A percentile compares a stretch with the other conserved stretches of the same genome.
phyloP scores from a whole-genome alignment of 2,888 invertebrate species.

The Julus scanicus region DNA sequence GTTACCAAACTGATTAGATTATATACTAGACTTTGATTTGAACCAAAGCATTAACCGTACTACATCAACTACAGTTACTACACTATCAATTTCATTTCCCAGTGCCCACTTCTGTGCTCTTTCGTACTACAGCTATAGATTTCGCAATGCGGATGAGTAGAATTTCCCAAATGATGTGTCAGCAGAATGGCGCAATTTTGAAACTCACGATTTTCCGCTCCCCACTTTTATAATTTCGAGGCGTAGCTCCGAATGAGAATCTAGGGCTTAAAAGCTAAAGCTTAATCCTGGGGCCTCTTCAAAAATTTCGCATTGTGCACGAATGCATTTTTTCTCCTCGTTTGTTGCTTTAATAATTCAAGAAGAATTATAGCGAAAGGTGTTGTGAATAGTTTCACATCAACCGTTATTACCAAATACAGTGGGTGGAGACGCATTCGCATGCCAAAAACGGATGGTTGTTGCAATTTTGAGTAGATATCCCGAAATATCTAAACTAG shows the following conservation, averaged over 20 bases:
- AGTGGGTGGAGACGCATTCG: neutral
- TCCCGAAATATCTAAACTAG: neutral
- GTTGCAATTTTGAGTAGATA: neutral
- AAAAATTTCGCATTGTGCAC: no score
- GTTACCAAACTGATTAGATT: no score
- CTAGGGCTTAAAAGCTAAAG: neutral
- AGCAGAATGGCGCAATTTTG: neutral
- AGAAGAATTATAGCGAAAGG: neutral
- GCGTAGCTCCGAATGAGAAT: neutral
- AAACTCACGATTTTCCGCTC: neutral
- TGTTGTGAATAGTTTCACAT: constrained; percentile 5
- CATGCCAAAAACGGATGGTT: neutral
- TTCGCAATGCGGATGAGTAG: neutral
- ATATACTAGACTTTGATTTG: no score
- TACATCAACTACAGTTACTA: no score
- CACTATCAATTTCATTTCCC: no score
- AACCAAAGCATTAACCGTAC: no score
- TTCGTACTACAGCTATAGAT: no score
- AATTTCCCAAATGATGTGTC: neutral
- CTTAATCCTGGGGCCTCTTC: neutral
- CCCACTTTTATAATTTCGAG: neutral
- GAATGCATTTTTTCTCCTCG: neutral
- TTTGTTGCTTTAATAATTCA: neutral
- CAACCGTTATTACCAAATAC: constrained; percentile 18
- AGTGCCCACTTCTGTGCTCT: no score